Base-by-base conservation (phyloP, 2,888 invertebrate species). In the Torymus tubicola region DNA sequence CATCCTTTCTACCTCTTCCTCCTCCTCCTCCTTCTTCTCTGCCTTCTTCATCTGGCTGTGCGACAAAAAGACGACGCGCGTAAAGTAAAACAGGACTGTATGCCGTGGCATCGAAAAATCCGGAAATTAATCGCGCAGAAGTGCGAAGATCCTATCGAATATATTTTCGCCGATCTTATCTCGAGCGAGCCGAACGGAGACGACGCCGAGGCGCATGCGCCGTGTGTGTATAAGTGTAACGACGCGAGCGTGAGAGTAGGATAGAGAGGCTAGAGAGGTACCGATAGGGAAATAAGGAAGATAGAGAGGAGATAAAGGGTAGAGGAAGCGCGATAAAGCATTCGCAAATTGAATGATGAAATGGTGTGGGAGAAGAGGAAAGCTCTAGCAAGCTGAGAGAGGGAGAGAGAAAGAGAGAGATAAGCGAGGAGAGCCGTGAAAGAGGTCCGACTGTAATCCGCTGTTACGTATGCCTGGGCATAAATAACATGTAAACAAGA, bases 51-150 rank as follows among this genome's bases (percentile, higher is more conserved):
- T 42, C 42, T 21, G 21, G 42, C 5, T 8, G 8, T 8, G 42
- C 8, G 42, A 42, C 42, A 42, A 42, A 42, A 42, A 42, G 42
- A 42, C 42, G 42, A 42, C 42, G 42, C 42, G 8, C 42, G 42
- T 8, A 42, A 42, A 42, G 42, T 42, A 42, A 42, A 42, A 42
- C 42, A 42, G 42, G 42, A 42, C 63, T 10, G 60, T 50, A 2
- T 10, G 5, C 14, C 14, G 12, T n/a, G 52, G 2, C 42, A 21
- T 12, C 5, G 8, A 74, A 79, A 74, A 31, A 69, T 74, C 16
- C 13, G 52, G 18, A 81, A 81, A 77, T 81, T 77, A 73, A 77
- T 81, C 72, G 74, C 50, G 4, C 13, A 60, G 64, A 69, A 64
- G 74, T 57, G 80, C 63, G 74, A 76, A 67, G 76, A 76, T 80